Evolutionary conservation across 1,140 invertebrate genomes (phyloP).

Genomic region (Hypothenemus hampei): DNA sequence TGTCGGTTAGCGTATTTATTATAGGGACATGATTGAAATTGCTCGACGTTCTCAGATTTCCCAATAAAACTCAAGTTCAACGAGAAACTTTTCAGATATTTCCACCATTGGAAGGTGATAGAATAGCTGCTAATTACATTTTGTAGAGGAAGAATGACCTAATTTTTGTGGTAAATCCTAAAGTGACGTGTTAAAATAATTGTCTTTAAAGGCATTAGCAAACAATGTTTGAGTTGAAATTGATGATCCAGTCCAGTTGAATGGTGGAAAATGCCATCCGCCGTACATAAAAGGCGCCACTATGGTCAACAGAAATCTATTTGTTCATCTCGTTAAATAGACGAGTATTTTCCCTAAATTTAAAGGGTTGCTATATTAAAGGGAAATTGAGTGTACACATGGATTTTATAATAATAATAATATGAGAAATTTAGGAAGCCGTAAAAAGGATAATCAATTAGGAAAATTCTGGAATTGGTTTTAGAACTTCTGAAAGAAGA

Average conservation of each 20-base stretch:
- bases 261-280: background rate
- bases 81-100: background rate
- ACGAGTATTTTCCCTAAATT: constrained; percentile 2
- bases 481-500: no score
- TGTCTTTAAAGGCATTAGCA: background rate
- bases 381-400: no score
- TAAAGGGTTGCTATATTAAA: no score
- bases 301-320: constrained; percentile 1
- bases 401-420: no score
- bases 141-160: background rate
- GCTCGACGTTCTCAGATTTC: constrained; percentile 23
- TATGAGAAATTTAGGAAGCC: no score
- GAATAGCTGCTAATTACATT: background rate
- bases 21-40: constrained; percentile 23
- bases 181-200: background rate
- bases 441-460: no score
- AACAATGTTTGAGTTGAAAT: background rate
- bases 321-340: background rate
- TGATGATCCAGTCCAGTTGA: background rate
- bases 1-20: constrained; percentile 24
- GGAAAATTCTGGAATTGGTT: no score
- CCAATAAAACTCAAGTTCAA: constrained; percentile 18
- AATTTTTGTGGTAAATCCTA: background rate
- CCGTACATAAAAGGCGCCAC: background rate
- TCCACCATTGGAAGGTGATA: background rate